Base-by-base conservation (phyloP, 92 coral and sea anemone species). In the Epizoanthus illoricatus region DNA sequence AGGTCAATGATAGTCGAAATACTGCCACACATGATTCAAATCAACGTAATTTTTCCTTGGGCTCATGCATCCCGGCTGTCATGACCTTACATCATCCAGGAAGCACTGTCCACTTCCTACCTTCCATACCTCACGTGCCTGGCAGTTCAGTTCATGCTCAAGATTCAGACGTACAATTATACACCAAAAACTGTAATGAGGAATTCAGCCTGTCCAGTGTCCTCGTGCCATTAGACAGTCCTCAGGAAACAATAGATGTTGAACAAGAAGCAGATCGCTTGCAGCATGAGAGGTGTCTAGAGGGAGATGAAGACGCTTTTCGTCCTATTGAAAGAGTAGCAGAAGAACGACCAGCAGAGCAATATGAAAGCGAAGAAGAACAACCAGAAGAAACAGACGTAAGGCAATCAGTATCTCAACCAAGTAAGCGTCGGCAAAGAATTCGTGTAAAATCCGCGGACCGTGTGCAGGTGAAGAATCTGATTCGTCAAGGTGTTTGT, bases 241-340 rank as follows among this genome's bases (percentile, higher is more conserved):
- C 43, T 5, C 81, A 72, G 36, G 88, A 84, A 33, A 88, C 85
- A 10, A 85, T 85, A 17, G 83, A 28, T 5, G 42, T 79, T 54
- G 91, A 84, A 13, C 69, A 81, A 55, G 90, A 87, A 45, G 90
- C 86, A 56, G 88, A 79, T 36, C 83, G 75, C 54, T 23, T 85
- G 56, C 85, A 73, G 33, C 20, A 79, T 49, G 85, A 88, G 18
- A 85, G 91, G 57, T 80, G 76, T 39, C 47, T 84, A 23, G 76
- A 71, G 19, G 86, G 88, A 11, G 88, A 88, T 2, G 91, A 84
- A 47, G 81, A 84, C 67, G 90, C 84, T 62, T 87, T 81, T 57
- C 54, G 69, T 36, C 86, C 90, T 16, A 81, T 87, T 21, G 57
- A 21, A 61, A 49, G 20, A 12, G 8, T 11, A 42, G 58, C 62